phyloP scores from a whole-genome alignment of 2,888 invertebrate species.

The Latrodectus hesperus region DNA sequence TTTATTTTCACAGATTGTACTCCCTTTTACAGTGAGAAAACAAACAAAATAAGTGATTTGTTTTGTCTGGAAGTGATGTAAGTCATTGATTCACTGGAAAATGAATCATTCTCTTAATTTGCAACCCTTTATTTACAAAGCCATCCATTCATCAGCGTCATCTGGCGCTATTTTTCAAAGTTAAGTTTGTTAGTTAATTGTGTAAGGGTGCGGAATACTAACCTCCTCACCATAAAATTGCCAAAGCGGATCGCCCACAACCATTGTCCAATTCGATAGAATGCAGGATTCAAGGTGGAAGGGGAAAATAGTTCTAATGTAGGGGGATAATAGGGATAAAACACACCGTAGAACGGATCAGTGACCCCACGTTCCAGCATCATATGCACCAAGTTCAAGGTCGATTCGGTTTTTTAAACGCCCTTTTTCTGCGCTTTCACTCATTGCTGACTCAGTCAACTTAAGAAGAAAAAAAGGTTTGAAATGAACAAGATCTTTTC shows the following conservation, averaged over 20 bases:
- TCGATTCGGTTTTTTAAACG: neutral
- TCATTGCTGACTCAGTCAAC: no score
- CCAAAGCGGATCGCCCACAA: neutral
- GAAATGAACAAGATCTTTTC: no score
- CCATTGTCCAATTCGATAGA: neutral
- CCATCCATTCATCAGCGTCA: neutral
- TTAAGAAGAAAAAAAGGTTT: no score
- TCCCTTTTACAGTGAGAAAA: no score
- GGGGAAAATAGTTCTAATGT: neutral
- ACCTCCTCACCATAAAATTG: neutral
- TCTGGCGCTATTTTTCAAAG: neutral
- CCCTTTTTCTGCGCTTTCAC: constrained; percentile 7
- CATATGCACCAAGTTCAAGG: neutral
- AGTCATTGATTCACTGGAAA: no score
- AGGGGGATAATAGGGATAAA: neutral
- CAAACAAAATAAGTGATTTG: no score
- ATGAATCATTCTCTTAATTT: neutral
- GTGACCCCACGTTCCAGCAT: neutral
- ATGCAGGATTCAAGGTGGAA: neutral
- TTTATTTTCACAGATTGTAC: no score
- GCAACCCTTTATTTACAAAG: neutral
- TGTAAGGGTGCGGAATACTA: no score
- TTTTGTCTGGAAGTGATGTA: no score
- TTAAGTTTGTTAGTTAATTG: neutral
- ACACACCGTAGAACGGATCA: constrained; percentile 6